Base-by-base conservation (phyloP, 2,113 vertebrate genomes). In the Catharus fuscescens region DNA sequence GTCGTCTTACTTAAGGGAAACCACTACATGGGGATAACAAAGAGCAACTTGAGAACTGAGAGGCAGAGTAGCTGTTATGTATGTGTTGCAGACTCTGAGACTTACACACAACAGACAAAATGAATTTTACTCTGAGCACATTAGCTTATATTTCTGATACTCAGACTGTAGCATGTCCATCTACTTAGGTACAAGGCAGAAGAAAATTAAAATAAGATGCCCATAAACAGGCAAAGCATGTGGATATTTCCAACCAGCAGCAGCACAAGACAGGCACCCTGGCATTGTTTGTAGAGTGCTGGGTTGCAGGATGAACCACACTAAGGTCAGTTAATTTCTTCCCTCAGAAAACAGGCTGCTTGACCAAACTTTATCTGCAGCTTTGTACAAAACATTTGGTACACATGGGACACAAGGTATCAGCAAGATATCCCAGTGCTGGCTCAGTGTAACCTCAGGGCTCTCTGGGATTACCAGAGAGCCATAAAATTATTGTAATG, bases 1-100 rank as follows among this genome's bases (percentile, higher is more conserved):
- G 94, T 85, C 3, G 98, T 97, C 5, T 97, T 98, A 19, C 98
- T 98, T 95, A 99, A 97, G 42, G 97, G 65, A 95, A 99, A 99
- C 99, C 99, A 99, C 99, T 99, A 95, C 31, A 72, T 1, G 28
- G 88, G 94, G 66, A 93, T 18, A 92, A 95, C 21, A 89, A 89
- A 85, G 48, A 80, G 10, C 21, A 90, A 18, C 32, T 44, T 74
- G 32, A 91, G 80, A 88, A 72, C 24, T 28, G 32, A 73, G 24
- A 74, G 28, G 56, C 59, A 88, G 67, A 77, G 56, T 24, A 80
- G 40, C 38, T 83, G 57, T 28, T 59, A 10, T 5, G 8, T 3
- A 5, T 12, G 24, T 23, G 8, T 29, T 47, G 26, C 56, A 90
- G 29, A 38, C 42, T 48, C 45, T 40, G 25, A 66, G 52, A 80